phyloP scores from a whole-genome alignment of 2,888 invertebrate species.

The Panopea generosa region DNA sequence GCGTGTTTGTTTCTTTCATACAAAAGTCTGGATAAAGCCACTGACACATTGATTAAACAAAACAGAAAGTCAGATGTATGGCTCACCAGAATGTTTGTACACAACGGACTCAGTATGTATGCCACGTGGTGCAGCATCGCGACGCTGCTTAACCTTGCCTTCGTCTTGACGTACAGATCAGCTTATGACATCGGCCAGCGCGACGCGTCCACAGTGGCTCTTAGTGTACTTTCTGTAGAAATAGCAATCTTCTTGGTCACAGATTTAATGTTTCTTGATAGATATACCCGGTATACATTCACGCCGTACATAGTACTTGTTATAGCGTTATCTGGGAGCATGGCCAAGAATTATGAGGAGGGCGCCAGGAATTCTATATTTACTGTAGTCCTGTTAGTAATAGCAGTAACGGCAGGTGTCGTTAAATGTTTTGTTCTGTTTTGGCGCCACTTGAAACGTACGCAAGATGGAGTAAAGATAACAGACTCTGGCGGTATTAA shows the following conservation, averaged over 20 bases:
- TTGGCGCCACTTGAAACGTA: constrained; percentile 57
- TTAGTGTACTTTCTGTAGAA: constrained; percentile 72
- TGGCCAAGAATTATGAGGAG: constrained; percentile 73
- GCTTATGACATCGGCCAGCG: constrained; percentile 48
- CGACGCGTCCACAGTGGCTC: constrained; percentile 71
- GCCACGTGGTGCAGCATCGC: constrained; percentile 81
- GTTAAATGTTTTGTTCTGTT: constrained; percentile 57
- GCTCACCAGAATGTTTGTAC: constrained; percentile 78
- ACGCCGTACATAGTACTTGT: constrained; percentile 81
- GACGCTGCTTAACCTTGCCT: constrained; percentile 78
- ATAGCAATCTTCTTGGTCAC: constrained; percentile 74
- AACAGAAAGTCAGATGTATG: constrained; percentile 74
- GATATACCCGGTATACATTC: constrained; percentile 80
- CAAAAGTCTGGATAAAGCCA: constrained; percentile 67
- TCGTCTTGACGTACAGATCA: constrained; percentile 71
- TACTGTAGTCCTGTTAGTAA: constrained; percentile 69
- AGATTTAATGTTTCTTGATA: constrained; percentile 78
- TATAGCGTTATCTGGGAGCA: constrained; percentile 76
- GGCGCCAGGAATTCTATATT: constrained; percentile 73
- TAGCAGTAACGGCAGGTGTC: constrained; percentile 41
- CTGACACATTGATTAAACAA: constrained; percentile 64
- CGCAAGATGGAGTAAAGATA: constrained; percentile 39
- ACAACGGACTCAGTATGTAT: constrained; percentile 82
- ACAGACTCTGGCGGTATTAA: constrained; percentile 9
- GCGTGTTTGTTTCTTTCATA: constrained; percentile 73